Conservation (phyloP, 2,113 vertebrate species). For the Cephalopterus ornatus region DNA sequence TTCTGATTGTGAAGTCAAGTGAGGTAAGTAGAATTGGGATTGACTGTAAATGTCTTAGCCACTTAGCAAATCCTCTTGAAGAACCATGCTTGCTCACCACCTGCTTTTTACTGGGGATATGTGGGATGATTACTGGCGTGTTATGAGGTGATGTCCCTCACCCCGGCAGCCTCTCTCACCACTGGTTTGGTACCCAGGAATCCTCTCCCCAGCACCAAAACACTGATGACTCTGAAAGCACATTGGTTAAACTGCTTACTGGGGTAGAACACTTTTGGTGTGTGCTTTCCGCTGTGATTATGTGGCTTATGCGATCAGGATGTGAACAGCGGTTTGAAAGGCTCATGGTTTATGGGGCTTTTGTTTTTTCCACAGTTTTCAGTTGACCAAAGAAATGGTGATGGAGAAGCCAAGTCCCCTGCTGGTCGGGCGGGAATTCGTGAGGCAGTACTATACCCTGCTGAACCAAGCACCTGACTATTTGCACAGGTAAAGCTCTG, state of each 20-base stretch:
- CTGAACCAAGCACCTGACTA: conserved; percentile 97
- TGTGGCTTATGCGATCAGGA: not conserved
- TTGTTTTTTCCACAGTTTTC: conserved; percentile 66
- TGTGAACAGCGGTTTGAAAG: not conserved
- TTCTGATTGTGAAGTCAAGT: conserved; percentile 56
- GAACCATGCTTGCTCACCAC: not conserved
- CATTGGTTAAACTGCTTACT: not conserved
- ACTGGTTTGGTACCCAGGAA: not conserved
- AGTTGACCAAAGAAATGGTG: conserved; percentile 99
- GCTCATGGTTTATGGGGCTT: not conserved
- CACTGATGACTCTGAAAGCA: not conserved
- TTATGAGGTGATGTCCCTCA: not conserved
- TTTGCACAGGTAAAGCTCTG: conserved; percentile 86
- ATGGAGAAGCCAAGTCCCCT: conserved; percentile 99
- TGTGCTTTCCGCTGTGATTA: not conserved
- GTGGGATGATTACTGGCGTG: not conserved
- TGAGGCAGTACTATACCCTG: conserved; percentile 98
- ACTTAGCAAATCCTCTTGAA: conserved; percentile 50
- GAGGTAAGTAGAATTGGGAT: conserved; percentile 44
- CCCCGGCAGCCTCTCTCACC: not conserved
- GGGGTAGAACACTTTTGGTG: not conserved
- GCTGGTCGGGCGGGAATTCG: conserved; percentile 99
- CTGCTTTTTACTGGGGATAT: not conserved
- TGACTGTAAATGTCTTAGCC: conserved; percentile 19
- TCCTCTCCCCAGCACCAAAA: not conserved